phyloP scores from a whole-genome alignment of 2,797 vertebrate species.

The Manis pentadactyla region DNA sequence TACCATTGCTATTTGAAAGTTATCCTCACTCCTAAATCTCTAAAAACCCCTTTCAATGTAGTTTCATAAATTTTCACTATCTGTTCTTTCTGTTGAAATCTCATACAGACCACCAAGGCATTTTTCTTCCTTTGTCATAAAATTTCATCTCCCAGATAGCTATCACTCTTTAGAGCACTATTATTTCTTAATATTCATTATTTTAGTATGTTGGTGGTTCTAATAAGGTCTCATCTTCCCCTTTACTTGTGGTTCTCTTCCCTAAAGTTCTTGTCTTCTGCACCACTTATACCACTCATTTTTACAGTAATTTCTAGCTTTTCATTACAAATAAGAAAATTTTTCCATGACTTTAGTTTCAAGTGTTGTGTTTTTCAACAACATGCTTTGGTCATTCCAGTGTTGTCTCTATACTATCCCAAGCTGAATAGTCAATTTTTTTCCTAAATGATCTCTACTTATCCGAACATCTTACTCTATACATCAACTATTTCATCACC shows the following conservation, averaged over 20 bases:
- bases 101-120: background rate
- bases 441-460: background rate
- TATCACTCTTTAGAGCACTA: background rate
- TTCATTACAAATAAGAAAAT: background rate
- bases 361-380: background rate
- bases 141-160: background rate
- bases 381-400: background rate
- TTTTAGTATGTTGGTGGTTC: background rate
- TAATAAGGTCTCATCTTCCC: background rate
- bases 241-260: background rate
- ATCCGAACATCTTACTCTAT: background rate
- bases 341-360: background rate
- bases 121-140: background rate
- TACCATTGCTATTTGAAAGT: background rate
- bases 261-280: background rate
- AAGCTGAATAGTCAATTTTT: background rate
- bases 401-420: background rate
- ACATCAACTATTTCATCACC: background rate
- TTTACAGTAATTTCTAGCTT: background rate
- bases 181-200: background rate
- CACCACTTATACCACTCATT: background rate
- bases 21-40: background rate
- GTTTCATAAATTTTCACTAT: background rate
- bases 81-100: background rate
- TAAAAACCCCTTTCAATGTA: background rate